These are phyloP conservation scores for Streptopelia turtur DNA, from an alignment of 2,797 vertebrate genomes.

Conservation along the genomic window DNA sequence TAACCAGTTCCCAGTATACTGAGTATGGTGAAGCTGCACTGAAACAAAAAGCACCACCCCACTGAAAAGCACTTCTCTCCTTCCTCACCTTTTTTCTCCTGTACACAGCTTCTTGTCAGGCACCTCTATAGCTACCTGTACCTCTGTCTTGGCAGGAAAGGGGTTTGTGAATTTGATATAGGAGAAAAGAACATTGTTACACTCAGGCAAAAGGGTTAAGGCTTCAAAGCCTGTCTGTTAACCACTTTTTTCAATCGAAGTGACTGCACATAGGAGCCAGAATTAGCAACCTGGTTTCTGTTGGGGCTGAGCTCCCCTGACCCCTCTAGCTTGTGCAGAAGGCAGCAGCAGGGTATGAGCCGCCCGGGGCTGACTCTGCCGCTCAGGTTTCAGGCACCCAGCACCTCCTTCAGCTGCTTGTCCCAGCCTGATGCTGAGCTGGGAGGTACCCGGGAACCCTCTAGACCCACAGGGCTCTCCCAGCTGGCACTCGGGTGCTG, in stretches of 20 bases:
- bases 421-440: background rate
- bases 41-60: background rate
- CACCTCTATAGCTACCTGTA: background rate
- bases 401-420: background rate
- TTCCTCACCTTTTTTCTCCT: background rate
- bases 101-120: background rate
- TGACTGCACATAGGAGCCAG: background rate
- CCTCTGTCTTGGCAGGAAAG: background rate
- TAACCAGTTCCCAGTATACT: background rate
- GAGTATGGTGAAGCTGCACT: background rate
- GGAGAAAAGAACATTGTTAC: background rate
- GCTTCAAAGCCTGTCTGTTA: background rate
- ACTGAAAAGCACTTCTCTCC: background rate
- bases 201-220: background rate
- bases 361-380: accelerated
- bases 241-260: background rate
- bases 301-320: background rate
- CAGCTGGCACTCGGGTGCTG: background rate
- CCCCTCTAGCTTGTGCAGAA: background rate
- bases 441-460: background rate
- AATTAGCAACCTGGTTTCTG: background rate
- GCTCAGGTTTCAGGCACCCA: background rate
- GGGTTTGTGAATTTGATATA: background rate
- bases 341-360: background rate
- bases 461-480: accelerated